Conservation (phyloP, 1,140 invertebrate species). For the Drosophila nikananu region DNA sequence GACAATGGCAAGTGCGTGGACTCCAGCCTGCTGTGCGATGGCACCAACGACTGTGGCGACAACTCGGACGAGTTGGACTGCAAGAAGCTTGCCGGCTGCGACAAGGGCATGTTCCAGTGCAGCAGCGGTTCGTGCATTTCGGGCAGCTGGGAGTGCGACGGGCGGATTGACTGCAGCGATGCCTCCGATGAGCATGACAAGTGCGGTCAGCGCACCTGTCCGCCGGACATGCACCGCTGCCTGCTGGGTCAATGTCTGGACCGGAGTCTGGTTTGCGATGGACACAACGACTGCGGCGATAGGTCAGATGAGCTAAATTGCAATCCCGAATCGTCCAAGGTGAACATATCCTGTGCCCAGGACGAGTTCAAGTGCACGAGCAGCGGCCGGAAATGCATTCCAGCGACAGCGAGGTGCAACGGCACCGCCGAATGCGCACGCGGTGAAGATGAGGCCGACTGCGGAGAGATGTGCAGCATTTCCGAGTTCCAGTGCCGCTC, state of each 20-base stretch:
- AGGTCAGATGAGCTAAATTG: slow-evolving; percentile 86
- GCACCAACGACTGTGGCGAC: slow-evolving; percentile 88
- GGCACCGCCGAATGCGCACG: slow-evolving; percentile 90
- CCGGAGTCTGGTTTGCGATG: slow-evolving; percentile 85
- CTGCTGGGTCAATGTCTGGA: slow-evolving; percentile 86
- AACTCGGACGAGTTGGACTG: slow-evolving; percentile 89
- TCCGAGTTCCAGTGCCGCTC: slow-evolving; percentile 87
- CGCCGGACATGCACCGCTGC: slow-evolving; percentile 85
- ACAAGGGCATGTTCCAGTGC: slow-evolving; percentile 85
- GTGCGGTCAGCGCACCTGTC: slow-evolving; percentile 86
- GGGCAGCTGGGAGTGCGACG: slow-evolving; percentile 91
- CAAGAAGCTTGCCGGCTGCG: slow-evolving; percentile 77
- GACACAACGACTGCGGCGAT: slow-evolving; percentile 86
- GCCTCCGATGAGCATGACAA: slow-evolving; percentile 89
- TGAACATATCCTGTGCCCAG: slow-evolving; percentile 51
- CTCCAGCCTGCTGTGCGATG: slow-evolving; percentile 88
- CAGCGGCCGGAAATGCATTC: slow-evolving; percentile 86
- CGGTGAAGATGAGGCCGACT: slow-evolving; percentile 88
- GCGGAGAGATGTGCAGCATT: slow-evolving; percentile 84
- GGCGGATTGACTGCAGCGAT: slow-evolving; percentile 89
- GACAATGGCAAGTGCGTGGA: slow-evolving; percentile 92
- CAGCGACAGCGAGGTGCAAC: slow-evolving; percentile 87
- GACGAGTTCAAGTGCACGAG: slow-evolving; percentile 87
- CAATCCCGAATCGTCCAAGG: not conserved
- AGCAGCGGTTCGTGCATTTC: slow-evolving; percentile 89